Evolutionary conservation across 2,113 vertebrate genomes (phyloP).

Genomic region (Motacilla alba): DNA sequence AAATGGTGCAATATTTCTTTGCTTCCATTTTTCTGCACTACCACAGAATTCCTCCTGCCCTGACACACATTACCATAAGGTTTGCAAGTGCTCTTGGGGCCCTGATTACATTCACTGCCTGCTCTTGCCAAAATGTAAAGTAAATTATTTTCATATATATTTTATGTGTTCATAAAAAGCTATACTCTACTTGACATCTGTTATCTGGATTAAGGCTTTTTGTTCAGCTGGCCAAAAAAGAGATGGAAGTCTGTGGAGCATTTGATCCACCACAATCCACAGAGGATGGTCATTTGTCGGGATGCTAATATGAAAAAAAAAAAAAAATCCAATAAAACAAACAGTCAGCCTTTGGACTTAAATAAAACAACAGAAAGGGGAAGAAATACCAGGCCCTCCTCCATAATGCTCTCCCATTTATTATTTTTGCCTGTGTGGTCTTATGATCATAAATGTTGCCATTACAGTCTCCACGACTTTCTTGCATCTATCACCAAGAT

Average conservation of each 20-base stretch:
- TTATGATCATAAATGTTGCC: background rate
- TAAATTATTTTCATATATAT: background rate
- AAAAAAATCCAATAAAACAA: background rate
- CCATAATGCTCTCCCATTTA: background rate
- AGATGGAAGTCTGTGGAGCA: background rate
- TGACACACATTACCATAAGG: background rate
- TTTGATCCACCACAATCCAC: background rate
- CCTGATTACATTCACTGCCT: background rate
- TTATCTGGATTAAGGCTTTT: background rate
- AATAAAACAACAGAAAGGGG: background rate
- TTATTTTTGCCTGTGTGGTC: background rate
- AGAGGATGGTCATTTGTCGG: background rate
- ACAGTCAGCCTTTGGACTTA: background rate
- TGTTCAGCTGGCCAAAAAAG: background rate
- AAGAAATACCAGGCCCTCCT: background rate
- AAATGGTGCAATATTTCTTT: background rate
- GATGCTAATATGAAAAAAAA: background rate
- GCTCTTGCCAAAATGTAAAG: background rate
- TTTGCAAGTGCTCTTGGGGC: background rate
- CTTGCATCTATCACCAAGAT: background rate
- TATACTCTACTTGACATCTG: conserved; percentile 1
- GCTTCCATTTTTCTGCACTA: background rate
- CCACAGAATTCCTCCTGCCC: background rate
- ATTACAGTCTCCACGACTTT: background rate
- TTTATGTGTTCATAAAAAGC: conserved; percentile 21